These are phyloP conservation scores for Zonitis immaculata DNA, from an alignment of 2,888 invertebrate genomes.

Conservation along the genomic window DNA sequence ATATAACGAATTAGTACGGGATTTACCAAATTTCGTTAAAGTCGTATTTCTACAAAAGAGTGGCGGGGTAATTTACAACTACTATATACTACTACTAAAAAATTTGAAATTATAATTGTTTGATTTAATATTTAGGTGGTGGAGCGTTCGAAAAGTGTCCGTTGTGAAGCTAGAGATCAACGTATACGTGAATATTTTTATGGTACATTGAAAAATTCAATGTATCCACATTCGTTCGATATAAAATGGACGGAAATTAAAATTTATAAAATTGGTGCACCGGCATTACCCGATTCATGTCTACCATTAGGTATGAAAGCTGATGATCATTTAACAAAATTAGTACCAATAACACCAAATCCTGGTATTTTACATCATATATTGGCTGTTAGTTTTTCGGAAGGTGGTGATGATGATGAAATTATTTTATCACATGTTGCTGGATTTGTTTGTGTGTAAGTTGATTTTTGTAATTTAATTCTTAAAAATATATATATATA, in stretches of 20 bases:
- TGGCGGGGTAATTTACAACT: slow-evolving; percentile 94
- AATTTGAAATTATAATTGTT: too few relatives aligned
- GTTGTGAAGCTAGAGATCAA: slow-evolving; percentile 72
- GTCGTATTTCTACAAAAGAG: slow-evolving; percentile 71
- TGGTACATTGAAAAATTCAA: slow-evolving; percentile 64
- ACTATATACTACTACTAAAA: too few relatives aligned
- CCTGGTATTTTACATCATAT: slow-evolving; percentile 80
- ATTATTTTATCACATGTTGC: slow-evolving; percentile 82
- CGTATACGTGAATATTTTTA: slow-evolving; percentile 94
- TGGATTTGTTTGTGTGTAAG: slow-evolving; percentile 91
- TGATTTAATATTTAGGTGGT: slow-evolving; percentile 70
- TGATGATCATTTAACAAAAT: slow-evolving; percentile 85
- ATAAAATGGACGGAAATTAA: slow-evolving; percentile 86
- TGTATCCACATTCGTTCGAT: slow-evolving; percentile 93
- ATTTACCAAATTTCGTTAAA: slow-evolving; percentile 91
- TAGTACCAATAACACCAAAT: slow-evolving; percentile 75
- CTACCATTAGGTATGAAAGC: slow-evolving; percentile 95
- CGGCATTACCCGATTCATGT: slow-evolving; percentile 89
- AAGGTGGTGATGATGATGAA: slow-evolving; percentile 75
- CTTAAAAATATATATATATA: too few relatives aligned
- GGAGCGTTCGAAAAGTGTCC: slow-evolving; percentile 68
- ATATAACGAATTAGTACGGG: slow-evolving; percentile 88
- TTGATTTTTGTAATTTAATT: slow-evolving; percentile 32
- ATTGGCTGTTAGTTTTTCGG: slow-evolving; percentile 83
- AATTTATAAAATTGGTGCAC: slow-evolving; percentile 92